Evolutionary conservation across 2,888 invertebrate genomes (phyloP).

Genomic region (Coelinius sp.): DNA sequence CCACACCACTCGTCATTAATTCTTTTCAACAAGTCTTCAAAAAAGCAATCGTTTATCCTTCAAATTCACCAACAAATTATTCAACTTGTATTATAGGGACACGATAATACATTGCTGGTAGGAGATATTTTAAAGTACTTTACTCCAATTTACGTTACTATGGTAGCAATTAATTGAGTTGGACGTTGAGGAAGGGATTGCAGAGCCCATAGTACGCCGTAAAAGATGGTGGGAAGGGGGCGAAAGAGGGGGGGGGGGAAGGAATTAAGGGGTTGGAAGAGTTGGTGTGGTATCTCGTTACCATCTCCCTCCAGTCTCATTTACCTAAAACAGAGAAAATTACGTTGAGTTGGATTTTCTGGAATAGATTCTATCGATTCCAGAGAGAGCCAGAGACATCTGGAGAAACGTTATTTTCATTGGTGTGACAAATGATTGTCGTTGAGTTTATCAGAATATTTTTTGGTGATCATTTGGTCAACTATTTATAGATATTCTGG

Average conservation of each 20-base stretch:
- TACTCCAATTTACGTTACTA: constrained; percentile 19
- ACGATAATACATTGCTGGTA: not conserved
- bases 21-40: too few relatives aligned
- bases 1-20: too few relatives aligned
- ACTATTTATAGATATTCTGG: too few relatives aligned
- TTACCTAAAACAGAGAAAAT: constrained; percentile 15
- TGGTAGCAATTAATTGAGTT: constrained; percentile 22
- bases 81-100: not conserved
- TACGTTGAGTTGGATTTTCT: not conserved
- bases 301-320: constrained; percentile 3
- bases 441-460: not conserved
- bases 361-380: not conserved
- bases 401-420: not conserved
- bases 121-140: constrained; percentile 3
- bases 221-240: not conserved
- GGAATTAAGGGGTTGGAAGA: not conserved
- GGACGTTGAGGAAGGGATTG: constrained; percentile 20
- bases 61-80: not conserved
- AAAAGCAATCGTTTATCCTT: too few relatives aligned
- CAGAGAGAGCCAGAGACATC: not conserved
- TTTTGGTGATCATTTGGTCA: not conserved
- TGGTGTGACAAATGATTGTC: not conserved
- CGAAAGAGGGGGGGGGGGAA: too few relatives aligned
- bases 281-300: constrained; percentile 20
- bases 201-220: not conserved